Conservation (phyloP, 2,113 vertebrate species). For the Pandion haliaetus region DNA sequence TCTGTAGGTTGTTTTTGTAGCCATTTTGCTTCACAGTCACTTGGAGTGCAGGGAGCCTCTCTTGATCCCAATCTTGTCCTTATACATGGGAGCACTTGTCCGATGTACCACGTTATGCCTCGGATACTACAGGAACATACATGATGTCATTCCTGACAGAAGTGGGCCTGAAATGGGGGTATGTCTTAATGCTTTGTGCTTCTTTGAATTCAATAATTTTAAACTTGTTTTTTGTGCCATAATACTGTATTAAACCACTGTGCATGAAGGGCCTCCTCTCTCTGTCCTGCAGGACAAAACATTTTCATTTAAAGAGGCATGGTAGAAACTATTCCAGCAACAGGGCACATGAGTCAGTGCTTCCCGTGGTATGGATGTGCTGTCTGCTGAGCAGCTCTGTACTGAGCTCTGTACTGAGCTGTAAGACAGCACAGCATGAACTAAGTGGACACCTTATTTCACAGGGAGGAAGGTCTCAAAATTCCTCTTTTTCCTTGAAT, state of each 20-base stretch:
- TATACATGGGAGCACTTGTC: conserved; percentile 95
- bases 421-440: not conserved
- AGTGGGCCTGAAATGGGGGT: conserved; percentile 92
- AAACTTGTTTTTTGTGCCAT: not conserved
- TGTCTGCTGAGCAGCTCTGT: not conserved
- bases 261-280: not conserved
- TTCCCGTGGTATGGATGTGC: not conserved
- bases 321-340: not conserved
- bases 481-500: not conserved
- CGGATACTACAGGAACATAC: conserved; percentile 94
- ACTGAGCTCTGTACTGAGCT: not conserved
- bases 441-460: not conserved
- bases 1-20: conserved; percentile 91
- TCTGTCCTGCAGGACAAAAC: not conserved
- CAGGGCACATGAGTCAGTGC: not conserved
- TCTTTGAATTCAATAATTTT: not conserved
- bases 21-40: conserved; percentile 95
- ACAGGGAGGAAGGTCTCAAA: not conserved
- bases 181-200: not conserved
- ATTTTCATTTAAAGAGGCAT: not conserved
- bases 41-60: conserved; percentile 93
- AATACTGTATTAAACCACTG: not conserved
- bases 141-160: conserved; percentile 90
- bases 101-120: conserved; percentile 91
- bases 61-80: conserved; percentile 94